These are phyloP conservation scores for Sternotherus odoratus DNA, from an alignment of 2,797 vertebrate genomes.

Conservation along the genomic window DNA sequence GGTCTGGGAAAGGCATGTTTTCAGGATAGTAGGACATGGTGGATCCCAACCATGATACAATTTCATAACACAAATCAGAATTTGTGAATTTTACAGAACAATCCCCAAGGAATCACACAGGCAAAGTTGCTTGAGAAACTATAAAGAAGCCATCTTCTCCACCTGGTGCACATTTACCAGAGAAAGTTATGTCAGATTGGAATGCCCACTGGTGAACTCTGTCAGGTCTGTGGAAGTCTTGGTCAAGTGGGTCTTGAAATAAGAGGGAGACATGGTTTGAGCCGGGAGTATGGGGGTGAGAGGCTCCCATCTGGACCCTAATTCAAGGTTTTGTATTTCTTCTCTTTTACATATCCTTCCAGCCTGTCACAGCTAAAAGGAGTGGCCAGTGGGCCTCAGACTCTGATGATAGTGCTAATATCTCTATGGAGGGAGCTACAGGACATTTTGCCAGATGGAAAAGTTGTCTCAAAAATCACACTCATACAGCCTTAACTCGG, in stretches of 20 bases:
- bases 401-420: background rate
- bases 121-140: constrained; percentile 45
- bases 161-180: constrained; percentile 62
- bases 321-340: background rate
- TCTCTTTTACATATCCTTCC: background rate
- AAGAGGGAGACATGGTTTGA: rapidly evolving
- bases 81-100: background rate
- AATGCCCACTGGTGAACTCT: constrained; percentile 21
- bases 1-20: background rate
- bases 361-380: background rate
- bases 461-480: background rate
- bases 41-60: background rate
- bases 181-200: background rate
- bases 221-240: background rate
- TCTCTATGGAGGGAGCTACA: background rate
- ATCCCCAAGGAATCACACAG: background rate
- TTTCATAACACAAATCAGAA: background rate
- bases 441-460: background rate
- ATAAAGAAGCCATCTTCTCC: constrained; percentile 55
- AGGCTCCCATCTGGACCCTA: background rate
- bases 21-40: background rate
- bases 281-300: background rate
- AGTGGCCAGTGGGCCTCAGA: background rate
- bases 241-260: background rate
- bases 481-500: background rate